Conservation (phyloP, 2,888 invertebrate species). For the Trachelus tabidus region DNA sequence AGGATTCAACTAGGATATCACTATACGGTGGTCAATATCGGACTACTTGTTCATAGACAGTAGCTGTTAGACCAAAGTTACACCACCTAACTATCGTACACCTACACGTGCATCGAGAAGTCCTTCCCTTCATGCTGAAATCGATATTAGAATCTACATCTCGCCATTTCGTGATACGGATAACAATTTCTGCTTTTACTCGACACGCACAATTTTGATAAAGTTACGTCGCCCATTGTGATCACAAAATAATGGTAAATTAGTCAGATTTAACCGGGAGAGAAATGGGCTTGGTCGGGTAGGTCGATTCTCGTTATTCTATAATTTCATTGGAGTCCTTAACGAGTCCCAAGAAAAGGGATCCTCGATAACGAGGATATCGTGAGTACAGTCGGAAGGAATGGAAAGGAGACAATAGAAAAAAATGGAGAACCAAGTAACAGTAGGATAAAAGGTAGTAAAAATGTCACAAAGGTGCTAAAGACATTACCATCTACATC, state of each 20-base stretch:
- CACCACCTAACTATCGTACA: not conserved
- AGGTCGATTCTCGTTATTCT: not conserved
- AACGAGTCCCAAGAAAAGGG: not conserved
- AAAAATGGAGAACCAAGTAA: not conserved
- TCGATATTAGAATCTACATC: not conserved
- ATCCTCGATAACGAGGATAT: not conserved
- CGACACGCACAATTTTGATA: not conserved
- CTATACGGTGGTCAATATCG: not conserved
- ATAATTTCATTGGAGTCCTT: not conserved
- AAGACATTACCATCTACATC: not conserved
- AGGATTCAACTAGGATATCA: not conserved
- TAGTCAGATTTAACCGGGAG: not conserved
- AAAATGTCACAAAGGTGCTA: not conserved
- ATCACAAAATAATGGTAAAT: not conserved
- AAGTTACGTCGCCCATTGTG: not conserved
- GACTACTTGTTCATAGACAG: not conserved
- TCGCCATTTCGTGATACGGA: not conserved
- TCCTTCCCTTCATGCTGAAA: not conserved
- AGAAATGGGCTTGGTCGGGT: not conserved
- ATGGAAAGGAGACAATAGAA: not conserved
- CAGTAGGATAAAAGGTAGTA: not conserved
- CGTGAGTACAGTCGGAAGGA: not conserved
- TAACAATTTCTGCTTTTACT: not conserved
- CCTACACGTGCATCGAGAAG: not conserved
- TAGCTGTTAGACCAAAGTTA: not conserved